Evolutionary conservation across 2,113 vertebrate species (phyloP), one percentile per base, ranked within the genome.

Genomic region (Dendropsophus ebraccatus): DNA sequence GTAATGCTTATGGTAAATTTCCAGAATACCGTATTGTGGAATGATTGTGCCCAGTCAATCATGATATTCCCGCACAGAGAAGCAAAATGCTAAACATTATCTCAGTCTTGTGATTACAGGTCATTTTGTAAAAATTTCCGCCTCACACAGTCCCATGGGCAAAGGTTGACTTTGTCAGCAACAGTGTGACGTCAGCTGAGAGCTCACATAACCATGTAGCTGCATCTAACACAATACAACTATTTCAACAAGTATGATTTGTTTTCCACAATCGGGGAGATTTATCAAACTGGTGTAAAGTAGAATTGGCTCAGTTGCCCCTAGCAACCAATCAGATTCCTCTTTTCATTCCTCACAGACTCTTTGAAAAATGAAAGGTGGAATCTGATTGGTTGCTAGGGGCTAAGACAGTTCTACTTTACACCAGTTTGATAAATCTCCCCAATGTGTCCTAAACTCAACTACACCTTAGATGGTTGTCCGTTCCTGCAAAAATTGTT

Each of bases 81-180:
- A 23, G 23, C 28, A 58, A 21, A 35, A 23, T 37, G 67, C 47
- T 54, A 83, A 83, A 83, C 65, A 72, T 52, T 83, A 73, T 25
- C 81, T 16, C 65, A 54, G 49, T 83, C 50, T 83, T 56, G 28
- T 45, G 49, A 56, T 73, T 19, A 23, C 50, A 54, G 50, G 69
- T 69, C 50, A 67, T 35, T 35, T 69, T 72, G 47, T 30, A 21
- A 72, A 52, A 28, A 32, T 41, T 83, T 54, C 69, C 81, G 58
- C 50, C 50, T 58, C 67, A 45, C 62, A 30, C 25, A 4, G 30
- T 35, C 47, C 65, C 30, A 19, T 28, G 81, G 50, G 50, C 69
- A 56, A 83, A 83, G 81, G 81, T 74, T 49, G 79, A 56, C 21
- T 56, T 19, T 52, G 81, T 54, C 50, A 83, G 67, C 49, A 69